Evolutionary conservation across 2,113 vertebrate species (phyloP).

Genomic region (Syngnathus floridae): DNA sequence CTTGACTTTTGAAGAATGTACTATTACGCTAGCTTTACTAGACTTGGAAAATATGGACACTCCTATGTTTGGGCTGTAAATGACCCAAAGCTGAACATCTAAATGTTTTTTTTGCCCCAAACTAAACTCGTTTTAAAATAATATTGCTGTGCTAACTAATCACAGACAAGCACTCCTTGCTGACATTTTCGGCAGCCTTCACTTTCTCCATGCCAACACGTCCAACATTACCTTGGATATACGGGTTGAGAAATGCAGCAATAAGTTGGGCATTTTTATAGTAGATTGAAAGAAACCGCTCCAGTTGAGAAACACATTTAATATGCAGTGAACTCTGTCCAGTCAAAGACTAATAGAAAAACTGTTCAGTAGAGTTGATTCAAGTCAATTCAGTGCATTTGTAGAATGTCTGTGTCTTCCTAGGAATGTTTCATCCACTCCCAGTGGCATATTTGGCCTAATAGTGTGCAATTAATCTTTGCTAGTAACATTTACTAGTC

Average conservation of each 20-base stretch:
- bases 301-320: conserved; percentile 18
- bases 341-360: conserved; percentile 9
- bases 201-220: too few relatives aligned
- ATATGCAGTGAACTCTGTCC: conserved; percentile 10
- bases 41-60: neutral
- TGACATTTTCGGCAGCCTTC: too few relatives aligned
- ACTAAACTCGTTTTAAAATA: too few relatives aligned
- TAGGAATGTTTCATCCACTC: neutral
- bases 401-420: neutral
- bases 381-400: neutral
- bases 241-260: neutral
- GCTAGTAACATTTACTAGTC: too few relatives aligned
- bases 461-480: too few relatives aligned
- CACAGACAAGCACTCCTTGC: neutral
- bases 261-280: neutral
- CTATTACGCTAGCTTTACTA: neutral
- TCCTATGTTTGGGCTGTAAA: neutral
- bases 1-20: neutral
- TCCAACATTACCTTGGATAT: neutral
- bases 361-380: neutral
- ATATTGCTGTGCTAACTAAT: neutral
- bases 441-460: too few relatives aligned
- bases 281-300: neutral
- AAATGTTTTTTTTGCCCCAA: too few relatives aligned
- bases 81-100: neutral